Percentiles rank a stretch among this genome's conserved stretches.
These are phyloP conservation scores for Synchiropus splendidus DNA, from an alignment of 2,113 vertebrate genomes.

Conservation along the genomic window DNA sequence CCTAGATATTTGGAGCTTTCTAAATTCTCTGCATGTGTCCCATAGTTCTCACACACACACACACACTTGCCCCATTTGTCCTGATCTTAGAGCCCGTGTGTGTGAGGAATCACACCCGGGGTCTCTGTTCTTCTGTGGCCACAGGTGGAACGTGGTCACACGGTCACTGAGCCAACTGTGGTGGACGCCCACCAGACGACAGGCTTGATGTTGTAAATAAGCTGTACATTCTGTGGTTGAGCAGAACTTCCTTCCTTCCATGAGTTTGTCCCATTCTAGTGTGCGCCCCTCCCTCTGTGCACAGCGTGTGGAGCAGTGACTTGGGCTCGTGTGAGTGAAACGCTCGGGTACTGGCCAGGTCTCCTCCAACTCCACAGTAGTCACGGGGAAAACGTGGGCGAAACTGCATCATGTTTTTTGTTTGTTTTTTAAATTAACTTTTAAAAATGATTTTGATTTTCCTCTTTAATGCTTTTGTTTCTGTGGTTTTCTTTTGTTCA, in stretches of 20 bases:
- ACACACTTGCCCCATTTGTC: no score
- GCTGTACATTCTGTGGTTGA: constrained; percentile 16
- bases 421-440: constrained; percentile 15
- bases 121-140: no score
- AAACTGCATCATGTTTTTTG: background rate
- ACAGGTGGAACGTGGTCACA: no score
- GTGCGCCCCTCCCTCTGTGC: constrained; percentile 1
- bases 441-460: constrained; percentile 1
- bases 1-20: no score
- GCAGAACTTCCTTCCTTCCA: constrained; percentile 10
- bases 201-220: constrained; percentile 47
- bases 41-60: no score
- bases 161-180: constrained; percentile 59
- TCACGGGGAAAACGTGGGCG: constrained; percentile 6
- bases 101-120: constrained; percentile 1
- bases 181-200: constrained; percentile 50
- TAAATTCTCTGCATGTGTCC: no score
- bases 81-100: no score
- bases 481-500: constrained; percentile 4
- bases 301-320: constrained; percentile 31
- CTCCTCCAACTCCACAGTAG: background rate
- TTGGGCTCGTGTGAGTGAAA: constrained; percentile 21
- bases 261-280: constrained; percentile 6
- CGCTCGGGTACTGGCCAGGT: constrained; percentile 18
- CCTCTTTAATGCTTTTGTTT: constrained; percentile 12